These are phyloP conservation scores for Lepidurus apus DNA, from an alignment of 1,140 invertebrate genomes.

Conservation along the genomic window DNA sequence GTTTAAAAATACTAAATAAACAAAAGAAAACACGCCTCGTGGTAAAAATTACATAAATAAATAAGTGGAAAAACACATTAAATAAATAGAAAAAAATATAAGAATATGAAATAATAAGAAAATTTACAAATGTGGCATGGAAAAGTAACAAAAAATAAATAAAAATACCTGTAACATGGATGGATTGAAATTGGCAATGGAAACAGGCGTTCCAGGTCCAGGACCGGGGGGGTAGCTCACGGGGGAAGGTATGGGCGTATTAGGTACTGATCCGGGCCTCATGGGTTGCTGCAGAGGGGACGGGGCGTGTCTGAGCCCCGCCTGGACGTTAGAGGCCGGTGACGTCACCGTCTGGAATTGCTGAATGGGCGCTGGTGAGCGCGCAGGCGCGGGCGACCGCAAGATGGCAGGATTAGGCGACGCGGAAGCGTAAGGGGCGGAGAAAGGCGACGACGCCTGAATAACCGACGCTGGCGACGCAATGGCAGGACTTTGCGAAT, in stretches of 20 bases:
- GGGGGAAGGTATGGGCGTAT: constrained; percentile 32
- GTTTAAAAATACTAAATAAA: background rate
- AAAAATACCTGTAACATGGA: constrained; percentile 22
- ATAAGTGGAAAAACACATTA: too few species aligned
- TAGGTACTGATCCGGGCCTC: constrained; percentile 27
- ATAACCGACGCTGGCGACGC: constrained; percentile 36
- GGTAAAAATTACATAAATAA: too few species aligned
- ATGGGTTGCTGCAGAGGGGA: constrained; percentile 20
- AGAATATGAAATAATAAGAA: background rate
- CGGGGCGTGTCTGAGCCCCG: background rate
- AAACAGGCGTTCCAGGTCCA: constrained; percentile 24
- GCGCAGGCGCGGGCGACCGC: constrained; percentile 33
- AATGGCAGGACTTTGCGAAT: constrained; percentile 23
- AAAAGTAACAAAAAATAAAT: background rate
- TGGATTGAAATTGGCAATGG: constrained; percentile 12
- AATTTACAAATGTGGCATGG: background rate
- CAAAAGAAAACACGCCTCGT: too few species aligned
- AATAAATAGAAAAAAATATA: constrained; percentile 20
- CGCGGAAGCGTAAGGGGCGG: constrained; percentile 36
- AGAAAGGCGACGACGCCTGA: constrained; percentile 37
- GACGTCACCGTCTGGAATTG: constrained; percentile 28
- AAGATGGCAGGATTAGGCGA: constrained; percentile 32
- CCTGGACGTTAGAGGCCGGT: constrained; percentile 6
- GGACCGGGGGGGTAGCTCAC: constrained; percentile 33
- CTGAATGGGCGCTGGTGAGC: constrained; percentile 35